Evolutionary conservation across 2,113 vertebrate genomes (phyloP), one percentile per base, ranked within the genome.

Genomic region (Nothobranchius kuhntae): DNA sequence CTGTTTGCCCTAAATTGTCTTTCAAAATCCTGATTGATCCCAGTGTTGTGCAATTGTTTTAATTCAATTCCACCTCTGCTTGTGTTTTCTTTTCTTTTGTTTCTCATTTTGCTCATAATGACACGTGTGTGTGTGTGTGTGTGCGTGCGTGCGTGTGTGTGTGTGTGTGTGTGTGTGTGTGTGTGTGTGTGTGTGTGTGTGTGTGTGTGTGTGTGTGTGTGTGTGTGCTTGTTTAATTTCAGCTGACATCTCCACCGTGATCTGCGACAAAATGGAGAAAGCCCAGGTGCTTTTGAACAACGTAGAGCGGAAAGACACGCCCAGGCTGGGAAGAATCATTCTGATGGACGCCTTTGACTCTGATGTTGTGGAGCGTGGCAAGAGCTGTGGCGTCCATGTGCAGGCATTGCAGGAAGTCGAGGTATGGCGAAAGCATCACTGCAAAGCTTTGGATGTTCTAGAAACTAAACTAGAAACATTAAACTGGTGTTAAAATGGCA

Each of bases 221-320:
- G 80, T 75, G 76, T 53, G 70, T 71, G 72, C 46, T 75, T 58
- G 15, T 82, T 15, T 85, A 14, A 62, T 76, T 73, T 61, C 84
- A 99, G 98, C 97, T 30, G 96, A 98, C 73, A 97, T 99, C 78
- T 94, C 94, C 83, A 99, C 93, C 0, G 97, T 99, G 61, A 95
- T 99, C 30, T 98, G 96, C 54, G 98, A 99, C 85, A 98, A 95
- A 56, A 87, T 91, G 0, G 95, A 96, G 62, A 99, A 99, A 80
- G 98, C 96, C 15, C 81, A 78, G 62, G 88, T 94, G 44, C 95
- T 99, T 21, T 84, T 99, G 38, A 94, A 92, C 26, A 96, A 98
- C 0, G 94, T 99, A 87, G 95, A 98, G 89, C 93, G 88, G 72
- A 91, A 81, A 62, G 94, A 96, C 73, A 99, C 94, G 0, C 93